Base-by-base conservation (phyloP, 1,140 invertebrate species). In the Sinonovacula constricta region DNA sequence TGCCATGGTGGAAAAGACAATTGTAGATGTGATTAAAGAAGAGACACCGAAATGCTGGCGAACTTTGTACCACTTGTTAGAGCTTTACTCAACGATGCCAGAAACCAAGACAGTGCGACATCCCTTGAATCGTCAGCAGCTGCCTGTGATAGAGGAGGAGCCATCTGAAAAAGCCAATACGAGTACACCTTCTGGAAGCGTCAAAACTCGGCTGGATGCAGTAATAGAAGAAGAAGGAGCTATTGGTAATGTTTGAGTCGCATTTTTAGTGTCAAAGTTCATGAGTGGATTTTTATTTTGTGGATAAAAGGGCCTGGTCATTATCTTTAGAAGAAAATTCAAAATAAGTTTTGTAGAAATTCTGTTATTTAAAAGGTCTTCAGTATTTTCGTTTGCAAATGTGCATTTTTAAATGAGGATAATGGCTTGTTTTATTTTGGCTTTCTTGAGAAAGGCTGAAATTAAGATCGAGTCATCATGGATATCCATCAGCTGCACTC, bases 61-160 rank as follows among this genome's bases (percentile, higher is more conserved):
- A 88, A 98, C 96, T 5, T 95, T 99, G 80, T 98, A 97, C 88
- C 95, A 97, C 89, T 92, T 99, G 22, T 91, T 99, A 39, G 96
- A 98, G 86, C 91, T 98, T 26, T 98, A 99, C 88, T 96, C 97
- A 2, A 97, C 95, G 22, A 96, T 97, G 93, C 97, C 97, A 0
- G 97, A 98, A 87, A 96, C 96, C 0, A 98, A 98, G 90, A 98
- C 96, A 0, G 95, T 98, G 15, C 93, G 92, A 22, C 91, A 78
- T 89, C 92, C 65, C 92, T 91, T 76, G 91, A 92, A 75, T 12
- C 1, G 65, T 91, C 80, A 67, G 1, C 69, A 80, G 12, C 71
- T 89, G 33, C 85, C 88, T 15, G 84, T 84, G 18, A 89, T 89
- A 54, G 85, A 80, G 10, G 87, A 88, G 75, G 84, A 88, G 70